phyloP scores from a whole-genome alignment of 2,888 invertebrate genomes.

The Aphrophora alni region DNA sequence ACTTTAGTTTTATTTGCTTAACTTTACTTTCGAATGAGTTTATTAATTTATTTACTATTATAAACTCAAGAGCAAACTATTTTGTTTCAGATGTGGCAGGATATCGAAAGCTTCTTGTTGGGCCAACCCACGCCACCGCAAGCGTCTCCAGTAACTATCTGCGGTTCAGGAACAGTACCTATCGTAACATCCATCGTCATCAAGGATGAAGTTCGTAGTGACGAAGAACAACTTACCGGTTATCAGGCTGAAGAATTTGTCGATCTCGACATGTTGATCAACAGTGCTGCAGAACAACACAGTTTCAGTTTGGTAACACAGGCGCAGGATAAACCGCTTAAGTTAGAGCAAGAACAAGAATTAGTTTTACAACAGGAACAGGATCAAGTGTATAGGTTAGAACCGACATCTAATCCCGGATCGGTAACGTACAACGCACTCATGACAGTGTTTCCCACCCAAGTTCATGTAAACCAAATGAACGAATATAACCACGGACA shows the following conservation, averaged over 20 bases:
- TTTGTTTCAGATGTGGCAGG: constrained; percentile 59
- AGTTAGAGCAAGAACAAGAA: constrained; percentile 13
- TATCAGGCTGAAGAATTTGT: constrained; percentile 56
- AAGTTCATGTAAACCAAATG: constrained; percentile 15
- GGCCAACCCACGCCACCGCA: constrained; percentile 55
- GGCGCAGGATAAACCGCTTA: constrained; percentile 26
- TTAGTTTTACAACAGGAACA: constrained; percentile 28
- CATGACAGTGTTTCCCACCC: constrained; percentile 54
- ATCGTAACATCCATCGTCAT: constrained; percentile 22
- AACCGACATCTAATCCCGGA: background rate
- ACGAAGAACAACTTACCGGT: constrained; percentile 43
- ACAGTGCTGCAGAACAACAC: constrained; percentile 56
- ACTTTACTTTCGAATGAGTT: no score
- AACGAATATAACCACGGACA: constrained; percentile 52
- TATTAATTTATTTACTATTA: no score
- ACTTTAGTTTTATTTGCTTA: no score
- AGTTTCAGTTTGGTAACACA: constrained; percentile 48
- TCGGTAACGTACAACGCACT: constrained; percentile 53
- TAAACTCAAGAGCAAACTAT: no score
- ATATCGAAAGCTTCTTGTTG: constrained; percentile 59
- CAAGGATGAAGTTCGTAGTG: constrained; percentile 23
- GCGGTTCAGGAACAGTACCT: constrained; percentile 48
- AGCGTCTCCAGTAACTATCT: constrained; percentile 53
- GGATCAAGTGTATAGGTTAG: constrained; percentile 33
- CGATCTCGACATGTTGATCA: constrained; percentile 57